Conservation (phyloP, 2,113 vertebrate genomes). For the Hyla sarda region DNA sequence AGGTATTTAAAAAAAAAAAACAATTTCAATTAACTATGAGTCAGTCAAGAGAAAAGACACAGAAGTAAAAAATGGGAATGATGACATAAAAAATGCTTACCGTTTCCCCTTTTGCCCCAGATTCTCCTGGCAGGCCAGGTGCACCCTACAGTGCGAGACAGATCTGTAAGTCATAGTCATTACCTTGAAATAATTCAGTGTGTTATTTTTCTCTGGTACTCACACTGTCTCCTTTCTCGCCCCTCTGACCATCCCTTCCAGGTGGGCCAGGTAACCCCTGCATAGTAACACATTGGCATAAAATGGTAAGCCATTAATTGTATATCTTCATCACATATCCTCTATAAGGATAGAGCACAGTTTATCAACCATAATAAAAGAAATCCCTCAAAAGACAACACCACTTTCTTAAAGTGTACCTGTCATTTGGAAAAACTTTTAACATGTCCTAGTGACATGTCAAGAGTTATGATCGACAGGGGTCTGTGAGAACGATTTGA, state of each 20-base stretch:
- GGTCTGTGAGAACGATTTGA: no score
- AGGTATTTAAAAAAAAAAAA: not conserved
- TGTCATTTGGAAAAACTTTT: no score
- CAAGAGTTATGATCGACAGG: no score
- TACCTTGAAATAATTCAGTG: no score
- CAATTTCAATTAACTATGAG: not conserved
- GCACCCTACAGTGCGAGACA: slow-evolving; percentile 74
- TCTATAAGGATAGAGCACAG: no score
- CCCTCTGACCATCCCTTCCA: slow-evolving; percentile 81
- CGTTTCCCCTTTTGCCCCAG: slow-evolving; percentile 81
- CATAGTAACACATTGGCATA: slow-evolving; percentile 33
- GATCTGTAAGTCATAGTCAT: not conserved
- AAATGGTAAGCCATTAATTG: not conserved
- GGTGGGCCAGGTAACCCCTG: slow-evolving; percentile 83
- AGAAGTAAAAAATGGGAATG: not conserved
- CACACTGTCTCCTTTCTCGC: slow-evolving; percentile 90
- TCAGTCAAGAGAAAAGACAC: not conserved
- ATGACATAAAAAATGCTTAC: slow-evolving; percentile 70
- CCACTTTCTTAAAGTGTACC: no score
- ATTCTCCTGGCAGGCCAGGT: slow-evolving; percentile 83
- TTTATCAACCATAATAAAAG: no score
- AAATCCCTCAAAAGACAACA: no score
- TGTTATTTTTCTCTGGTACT: slow-evolving; percentile 66
- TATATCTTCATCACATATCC: not conserved
- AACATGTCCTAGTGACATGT: no score